phyloP scores from a whole-genome alignment of 2,113 vertebrate species.

The Paramisgurnus dabryanus region DNA sequence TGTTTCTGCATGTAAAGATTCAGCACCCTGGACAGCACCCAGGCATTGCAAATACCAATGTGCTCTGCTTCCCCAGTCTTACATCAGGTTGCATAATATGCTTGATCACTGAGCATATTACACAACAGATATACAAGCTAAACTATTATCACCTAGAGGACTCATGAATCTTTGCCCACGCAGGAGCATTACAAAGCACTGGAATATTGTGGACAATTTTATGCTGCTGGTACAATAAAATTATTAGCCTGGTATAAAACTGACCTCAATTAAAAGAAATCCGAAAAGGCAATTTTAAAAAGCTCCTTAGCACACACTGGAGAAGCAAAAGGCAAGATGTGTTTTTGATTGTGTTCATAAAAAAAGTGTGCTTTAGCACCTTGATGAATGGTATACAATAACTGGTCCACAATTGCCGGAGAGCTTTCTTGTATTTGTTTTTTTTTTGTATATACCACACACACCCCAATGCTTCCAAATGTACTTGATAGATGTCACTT shows the following conservation, averaged over 20 bases:
- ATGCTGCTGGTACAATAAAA: not conserved
- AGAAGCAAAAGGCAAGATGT: constrained; percentile 15
- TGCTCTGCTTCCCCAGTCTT: not conserved
- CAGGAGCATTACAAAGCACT: not conserved
- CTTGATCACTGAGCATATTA: not conserved
- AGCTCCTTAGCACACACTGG: not conserved
- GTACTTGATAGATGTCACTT: constrained; percentile 46
- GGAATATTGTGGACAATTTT: not conserved
- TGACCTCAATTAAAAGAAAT: not conserved
- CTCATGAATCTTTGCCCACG: not conserved
- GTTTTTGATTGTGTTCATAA: not conserved
- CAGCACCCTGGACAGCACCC: constrained; percentile 48
- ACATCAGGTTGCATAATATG: not conserved
- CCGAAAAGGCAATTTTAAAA: not conserved
- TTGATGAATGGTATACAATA: constrained; percentile 36
- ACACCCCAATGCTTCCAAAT: constrained; percentile 17
- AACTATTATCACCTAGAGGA: not conserved
- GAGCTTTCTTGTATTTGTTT: not conserved
- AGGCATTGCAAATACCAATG: not conserved
- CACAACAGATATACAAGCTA: not conserved
- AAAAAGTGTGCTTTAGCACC: not conserved
- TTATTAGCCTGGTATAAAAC: not conserved
- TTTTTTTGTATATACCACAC: constrained; percentile 8
- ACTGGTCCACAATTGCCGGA: not conserved
- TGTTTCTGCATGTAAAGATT: constrained; percentile 6